Conservation (phyloP, 2,888 invertebrate species). For the Netelia fuscicornis region DNA sequence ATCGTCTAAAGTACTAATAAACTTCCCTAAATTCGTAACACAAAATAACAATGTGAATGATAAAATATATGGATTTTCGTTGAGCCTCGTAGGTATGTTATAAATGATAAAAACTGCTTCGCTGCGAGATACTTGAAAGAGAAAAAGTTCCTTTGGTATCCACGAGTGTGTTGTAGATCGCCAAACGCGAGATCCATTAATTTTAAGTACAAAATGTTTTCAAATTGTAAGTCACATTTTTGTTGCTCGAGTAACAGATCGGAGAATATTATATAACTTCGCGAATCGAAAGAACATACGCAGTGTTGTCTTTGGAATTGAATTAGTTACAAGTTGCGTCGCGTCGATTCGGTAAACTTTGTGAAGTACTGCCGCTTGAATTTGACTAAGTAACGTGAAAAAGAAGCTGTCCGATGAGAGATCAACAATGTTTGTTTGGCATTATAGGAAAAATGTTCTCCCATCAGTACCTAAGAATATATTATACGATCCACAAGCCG, state of each 20-base stretch:
- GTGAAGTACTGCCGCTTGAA: background rate
- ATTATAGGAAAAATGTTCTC: slow-evolving; percentile 8
- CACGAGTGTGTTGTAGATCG: background rate
- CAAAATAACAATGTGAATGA: slow-evolving; percentile 55
- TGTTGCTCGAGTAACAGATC: slow-evolving; percentile 5
- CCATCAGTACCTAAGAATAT: slow-evolving; percentile 1
- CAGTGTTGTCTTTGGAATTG: slow-evolving; percentile 38
- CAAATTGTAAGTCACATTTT: background rate
- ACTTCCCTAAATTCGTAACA: slow-evolving; percentile 50
- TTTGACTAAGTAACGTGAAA: slow-evolving; percentile 38
- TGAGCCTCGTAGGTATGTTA: slow-evolving; percentile 40
- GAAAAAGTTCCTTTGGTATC: background rate
- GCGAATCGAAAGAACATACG: background rate
- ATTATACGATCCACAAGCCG: slow-evolving; percentile 18
- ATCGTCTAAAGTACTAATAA: slow-evolving; percentile 39
- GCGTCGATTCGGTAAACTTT: background rate
- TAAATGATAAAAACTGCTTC: slow-evolving; percentile 39
- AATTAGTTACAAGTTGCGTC: slow-evolving; percentile 1
- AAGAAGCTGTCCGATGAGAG: slow-evolving; percentile 36
- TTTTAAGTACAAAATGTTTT: slow-evolving; percentile 52
- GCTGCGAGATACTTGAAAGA: background rate
- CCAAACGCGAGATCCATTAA: slow-evolving; percentile 14
- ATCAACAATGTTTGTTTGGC: slow-evolving; percentile 28
- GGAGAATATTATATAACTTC: background rate
- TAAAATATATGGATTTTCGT: slow-evolving; percentile 51